A percentile compares a stretch with the other conserved stretches of the same genome.
Evolutionary conservation across 2,888 invertebrate species (phyloP).

Genomic region (Diarsia mendica): DNA sequence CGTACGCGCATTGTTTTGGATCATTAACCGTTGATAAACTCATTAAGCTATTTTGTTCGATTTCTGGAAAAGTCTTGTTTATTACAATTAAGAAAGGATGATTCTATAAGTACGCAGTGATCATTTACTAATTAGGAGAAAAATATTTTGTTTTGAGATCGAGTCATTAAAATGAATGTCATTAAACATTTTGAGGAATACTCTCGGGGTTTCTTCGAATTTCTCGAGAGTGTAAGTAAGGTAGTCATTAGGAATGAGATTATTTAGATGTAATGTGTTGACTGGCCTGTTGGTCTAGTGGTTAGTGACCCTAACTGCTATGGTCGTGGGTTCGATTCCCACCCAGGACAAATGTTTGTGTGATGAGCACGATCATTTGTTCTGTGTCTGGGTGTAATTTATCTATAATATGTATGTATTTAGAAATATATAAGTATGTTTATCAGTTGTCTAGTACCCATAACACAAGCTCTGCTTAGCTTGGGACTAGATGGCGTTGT

Average conservation of each 20-base stretch:
- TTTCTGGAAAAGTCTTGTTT: conserved; percentile 23
- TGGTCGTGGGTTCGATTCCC: too few relatives aligned
- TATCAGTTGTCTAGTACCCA: too few relatives aligned
- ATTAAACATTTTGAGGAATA: background rate
- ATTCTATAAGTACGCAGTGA: background rate
- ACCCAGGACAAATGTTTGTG: too few relatives aligned
- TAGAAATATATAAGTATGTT: too few relatives aligned
- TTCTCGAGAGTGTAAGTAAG: background rate
- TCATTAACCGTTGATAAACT: conserved; percentile 49
- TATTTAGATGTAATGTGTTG: too few relatives aligned
- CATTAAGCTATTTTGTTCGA: conserved; percentile 34
- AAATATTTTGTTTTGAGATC: background rate
- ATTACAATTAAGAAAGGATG: background rate
- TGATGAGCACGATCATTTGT: too few relatives aligned
- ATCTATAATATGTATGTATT: too few relatives aligned
- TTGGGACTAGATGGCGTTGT: too few relatives aligned
- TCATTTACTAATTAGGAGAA: conserved; percentile 8
- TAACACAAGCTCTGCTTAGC: too few relatives aligned
- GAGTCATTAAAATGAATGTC: background rate
- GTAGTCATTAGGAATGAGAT: background rate
- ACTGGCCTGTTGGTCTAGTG: too few relatives aligned
- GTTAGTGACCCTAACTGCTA: too few relatives aligned
- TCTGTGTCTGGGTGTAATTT: too few relatives aligned
- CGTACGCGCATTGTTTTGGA: conserved; percentile 51
- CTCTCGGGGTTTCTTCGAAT: background rate